These are phyloP conservation scores for Cylas formicarius DNA, from an alignment of 1,140 invertebrate genomes.

Conservation along the genomic window DNA sequence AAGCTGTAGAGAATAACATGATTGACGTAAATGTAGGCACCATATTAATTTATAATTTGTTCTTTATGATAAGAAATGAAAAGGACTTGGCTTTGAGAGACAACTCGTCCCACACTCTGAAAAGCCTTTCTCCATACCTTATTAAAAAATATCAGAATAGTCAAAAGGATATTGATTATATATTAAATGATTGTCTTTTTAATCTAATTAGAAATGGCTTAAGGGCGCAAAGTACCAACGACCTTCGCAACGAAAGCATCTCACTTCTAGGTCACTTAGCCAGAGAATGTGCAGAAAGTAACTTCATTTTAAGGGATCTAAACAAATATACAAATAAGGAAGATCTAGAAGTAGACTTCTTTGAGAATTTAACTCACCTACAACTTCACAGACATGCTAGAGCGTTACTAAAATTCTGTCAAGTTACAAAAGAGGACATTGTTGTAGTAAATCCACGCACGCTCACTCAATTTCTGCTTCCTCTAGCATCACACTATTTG, in stretches of 20 bases:
- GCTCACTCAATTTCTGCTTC: constrained; percentile 77
- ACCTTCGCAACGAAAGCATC: constrained; percentile 67
- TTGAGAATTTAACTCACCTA: constrained; percentile 84
- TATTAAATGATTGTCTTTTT: constrained; percentile 68
- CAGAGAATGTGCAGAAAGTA: constrained; percentile 58
- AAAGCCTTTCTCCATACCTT: constrained; percentile 54
- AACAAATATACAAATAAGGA: constrained; percentile 58
- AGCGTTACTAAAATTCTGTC: constrained; percentile 65
- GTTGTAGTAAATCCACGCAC: constrained; percentile 59
- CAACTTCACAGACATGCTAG: constrained; percentile 75
- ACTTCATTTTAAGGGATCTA: constrained; percentile 71
- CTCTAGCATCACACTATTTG: constrained; percentile 73
- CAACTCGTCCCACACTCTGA: constrained; percentile 67
- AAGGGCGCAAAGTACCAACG: constrained; percentile 52
- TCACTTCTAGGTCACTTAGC: constrained; percentile 65
- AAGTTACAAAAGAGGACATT: constrained; percentile 49
- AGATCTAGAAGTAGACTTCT: constrained; percentile 87
- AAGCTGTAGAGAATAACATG: constrained; percentile 47
- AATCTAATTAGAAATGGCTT: constrained; percentile 61
- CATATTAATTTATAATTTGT: constrained; percentile 74
- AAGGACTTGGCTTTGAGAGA: constrained; percentile 79
- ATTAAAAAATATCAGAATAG: constrained; percentile 45
- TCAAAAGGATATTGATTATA: constrained; percentile 49
- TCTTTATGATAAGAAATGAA: constrained; percentile 65
- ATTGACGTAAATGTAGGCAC: constrained; percentile 61